Evolutionary conservation across 2,113 vertebrate genomes (phyloP).

Genomic region (Bambusicola thoracicus): DNA sequence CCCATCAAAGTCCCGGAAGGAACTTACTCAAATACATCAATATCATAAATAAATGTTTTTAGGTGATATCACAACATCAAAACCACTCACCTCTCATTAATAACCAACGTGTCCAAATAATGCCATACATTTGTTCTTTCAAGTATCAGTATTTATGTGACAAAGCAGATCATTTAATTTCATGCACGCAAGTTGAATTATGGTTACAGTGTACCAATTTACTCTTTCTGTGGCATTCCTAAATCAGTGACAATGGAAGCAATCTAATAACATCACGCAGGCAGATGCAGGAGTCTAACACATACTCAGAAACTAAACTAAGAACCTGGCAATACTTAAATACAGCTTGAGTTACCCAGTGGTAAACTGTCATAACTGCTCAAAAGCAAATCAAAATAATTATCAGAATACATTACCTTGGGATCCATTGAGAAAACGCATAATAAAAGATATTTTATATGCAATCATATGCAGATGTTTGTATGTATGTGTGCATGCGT

Average conservation of each 20-base stretch:
- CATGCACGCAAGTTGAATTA: not conserved
- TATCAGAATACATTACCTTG: not conserved
- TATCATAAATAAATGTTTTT: not conserved
- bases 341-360: not conserved
- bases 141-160: not conserved
- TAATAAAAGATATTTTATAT: not conserved
- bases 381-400: not conserved
- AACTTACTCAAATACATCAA: not conserved
- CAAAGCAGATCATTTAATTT: not conserved
- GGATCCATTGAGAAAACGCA: not conserved
- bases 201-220: not conserved
- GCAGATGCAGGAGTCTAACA: not conserved
- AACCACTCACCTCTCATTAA: not conserved
- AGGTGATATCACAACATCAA: not conserved
- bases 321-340: not conserved
- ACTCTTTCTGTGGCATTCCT: not conserved
- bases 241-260: not conserved
- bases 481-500: fast-evolving
- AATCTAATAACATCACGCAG: not conserved
- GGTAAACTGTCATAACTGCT: not conserved
- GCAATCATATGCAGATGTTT: not conserved
- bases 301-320: not conserved
- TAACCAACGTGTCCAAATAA: constrained; percentile 2
- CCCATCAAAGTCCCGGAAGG: not conserved
- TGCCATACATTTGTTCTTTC: not conserved